Base-by-base conservation (phyloP, 2,888 invertebrate species). In the Helicoverpa assulta region DNA sequence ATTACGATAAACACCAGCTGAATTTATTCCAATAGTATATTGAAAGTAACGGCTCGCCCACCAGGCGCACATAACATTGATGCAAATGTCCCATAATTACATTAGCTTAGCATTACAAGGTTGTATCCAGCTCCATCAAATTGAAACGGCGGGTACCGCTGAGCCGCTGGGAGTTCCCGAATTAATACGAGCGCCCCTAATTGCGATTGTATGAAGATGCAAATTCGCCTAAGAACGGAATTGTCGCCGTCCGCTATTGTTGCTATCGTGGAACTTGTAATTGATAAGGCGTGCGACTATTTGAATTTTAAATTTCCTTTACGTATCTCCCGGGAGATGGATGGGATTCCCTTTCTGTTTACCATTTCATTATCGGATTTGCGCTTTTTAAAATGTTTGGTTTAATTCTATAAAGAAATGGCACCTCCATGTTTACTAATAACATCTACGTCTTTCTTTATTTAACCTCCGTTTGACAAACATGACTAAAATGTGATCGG, bases 131-230 rank as follows among this genome's bases (percentile, higher is more conserved):
- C 85, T 86, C 78, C 86, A 85, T 89, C 88, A 89, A 90, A 90
- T 92, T 89, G 91, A 90, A 89, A 89, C 76, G 81, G 75, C 76
- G 82, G 67, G 82, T 55, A 74, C 81, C 74, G 43, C 80, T 57
- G 81, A 78, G 84, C 78, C 78, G 58, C 77, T 77, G 83, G 84
- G 85, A 80, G 74, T 75, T 74, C 62, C 73, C 83, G 84, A 84
- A 80, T 80, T 83, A 84, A 83, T 82, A 82, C 66, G 69, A 74
- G 80, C 73, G 82, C 89, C 92, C 93, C 93, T 94, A 94, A 94
- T 94, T 94, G 94, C 88, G 88, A 91, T 92, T 93, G 93, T 93
- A 92, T 93, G 93, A 91, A 93, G 93, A 94, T 94, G 94, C 93
- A 95, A 95, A 94, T 94, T 91, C 89, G 84, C 77, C 86, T 87